A percentile compares a stretch with the other conserved stretches of the same genome.
Conservation (phyloP, 2,888 invertebrate genomes). For the Oscheius myriophilus region DNA sequence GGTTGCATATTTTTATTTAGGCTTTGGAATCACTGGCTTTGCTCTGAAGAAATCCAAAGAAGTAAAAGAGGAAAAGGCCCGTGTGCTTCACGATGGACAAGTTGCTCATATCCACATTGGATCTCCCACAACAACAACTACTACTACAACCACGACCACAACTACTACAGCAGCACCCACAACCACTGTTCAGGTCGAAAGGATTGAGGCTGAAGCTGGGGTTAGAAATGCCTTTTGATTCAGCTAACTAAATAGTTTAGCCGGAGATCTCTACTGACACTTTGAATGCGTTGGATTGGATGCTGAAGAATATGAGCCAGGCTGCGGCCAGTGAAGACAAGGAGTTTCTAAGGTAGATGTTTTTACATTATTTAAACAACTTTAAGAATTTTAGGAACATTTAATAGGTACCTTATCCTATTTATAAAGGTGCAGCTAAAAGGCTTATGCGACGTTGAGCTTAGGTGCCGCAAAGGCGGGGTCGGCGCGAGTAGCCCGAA, state of each 20-base stretch:
- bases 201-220: not conserved
- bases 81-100: conserved; percentile 21
- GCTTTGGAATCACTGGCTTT: conserved; percentile 29
- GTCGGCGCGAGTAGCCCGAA: no score
- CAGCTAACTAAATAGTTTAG: not conserved
- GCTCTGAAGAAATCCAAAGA: conserved; percentile 16
- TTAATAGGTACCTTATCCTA: no score
- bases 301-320: conserved; percentile 65
- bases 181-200: not conserved
- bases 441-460: no score
- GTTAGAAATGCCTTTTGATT: not conserved
- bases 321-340: conserved; percentile 48
- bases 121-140: not conserved
- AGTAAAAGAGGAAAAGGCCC: not conserved
- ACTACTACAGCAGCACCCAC: conserved; percentile 22
- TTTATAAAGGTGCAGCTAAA: no score
- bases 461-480: no score
- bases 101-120: not conserved
- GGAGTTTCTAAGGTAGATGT: conserved; percentile 12
- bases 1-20: conserved; percentile 1
- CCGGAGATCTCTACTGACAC: conserved; percentile 58
- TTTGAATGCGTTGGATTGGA: conserved; percentile 66
- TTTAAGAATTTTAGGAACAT: no score
- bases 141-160: conserved; percentile 9
- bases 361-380: no score